Evolutionary conservation across 2,797 vertebrate genomes (phyloP), one percentile per base, ranked within the genome.

Genomic region (Muraenolepis orangiensis): DNA sequence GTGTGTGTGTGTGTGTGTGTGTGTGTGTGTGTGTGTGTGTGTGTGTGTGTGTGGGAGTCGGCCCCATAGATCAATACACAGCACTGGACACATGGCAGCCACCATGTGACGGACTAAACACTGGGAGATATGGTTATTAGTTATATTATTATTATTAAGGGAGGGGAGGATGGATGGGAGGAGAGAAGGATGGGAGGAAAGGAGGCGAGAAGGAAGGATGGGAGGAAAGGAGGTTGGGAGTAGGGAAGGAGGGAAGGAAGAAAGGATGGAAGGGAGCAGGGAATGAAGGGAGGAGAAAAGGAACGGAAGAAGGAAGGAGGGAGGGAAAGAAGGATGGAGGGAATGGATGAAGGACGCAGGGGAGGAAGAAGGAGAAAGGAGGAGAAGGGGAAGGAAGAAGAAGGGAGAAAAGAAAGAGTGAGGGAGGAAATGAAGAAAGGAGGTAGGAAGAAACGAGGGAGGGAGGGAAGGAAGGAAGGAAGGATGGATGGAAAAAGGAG

Each of bases 21-120:
- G n/a, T n/a, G n/a, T n/a, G n/a, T n/a, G n/a, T n/a, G n/a, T n/a
- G n/a, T n/a, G n/a, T n/a, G n/a, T n/a, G n/a, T n/a, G n/a, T n/a
- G n/a, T n/a, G n/a, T n/a, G n/a, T n/a, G n/a, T 83, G 84, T 84
- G 87, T 90, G 90, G 85, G 86, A 90, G 90, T 81, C 66, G 76
- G 81, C 80, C 11, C 42, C 68, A 72, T 42, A 72, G 76, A 85
- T 91, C 86, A n/a, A 91, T 88, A 74, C 70, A 36, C 28, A 64
- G 2, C 77, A 20, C 46, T 51, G 82, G n/a, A 32, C 76, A 74
- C n/a, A 51, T 4, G 68, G 46, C 42, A 34, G n/a, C n/a, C 69
- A 1, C 4, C 1, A 1, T 75, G 66, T 76, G 81, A 12, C 40
- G 14, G 46, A 5, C 13, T 34, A 8, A 34, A 4, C 11, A n/a